phyloP scores from a whole-genome alignment of 1,140 invertebrate genomes.

The Drosophila virilis region DNA sequence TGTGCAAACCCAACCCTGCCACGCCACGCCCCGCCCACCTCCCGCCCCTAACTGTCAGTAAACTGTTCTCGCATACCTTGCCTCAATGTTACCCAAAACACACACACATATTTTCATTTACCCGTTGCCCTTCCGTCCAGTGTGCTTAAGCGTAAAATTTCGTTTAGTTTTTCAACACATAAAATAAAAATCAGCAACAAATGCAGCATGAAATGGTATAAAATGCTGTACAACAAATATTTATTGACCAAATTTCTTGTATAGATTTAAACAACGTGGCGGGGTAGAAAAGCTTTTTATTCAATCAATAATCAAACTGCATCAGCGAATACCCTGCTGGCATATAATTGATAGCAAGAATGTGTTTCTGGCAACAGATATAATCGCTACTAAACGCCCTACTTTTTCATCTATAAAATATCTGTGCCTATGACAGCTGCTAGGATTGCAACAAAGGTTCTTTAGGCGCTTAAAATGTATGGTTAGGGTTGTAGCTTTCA shows the following conservation, averaged over 20 bases:
- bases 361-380: too few species aligned
- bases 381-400: too few species aligned
- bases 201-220: slow-evolving; percentile 27
- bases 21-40: too few species aligned
- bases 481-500: too few species aligned
- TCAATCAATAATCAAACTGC: slow-evolving; percentile 8
- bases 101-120: slow-evolving; percentile 59
- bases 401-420: too few species aligned
- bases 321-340: background rate
- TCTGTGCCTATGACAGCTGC: too few species aligned
- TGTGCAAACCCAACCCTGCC: slow-evolving; percentile 31
- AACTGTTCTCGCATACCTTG: slow-evolving; percentile 71
- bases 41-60: slow-evolving; percentile 39
- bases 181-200: slow-evolving; percentile 16
- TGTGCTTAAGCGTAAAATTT: slow-evolving; percentile 63
- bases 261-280: background rate
- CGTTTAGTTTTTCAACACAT: slow-evolving; percentile 50
- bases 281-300: background rate
- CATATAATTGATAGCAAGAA: too few species aligned
- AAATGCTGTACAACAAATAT: slow-evolving; percentile 2
- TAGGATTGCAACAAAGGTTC: too few species aligned
- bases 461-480: too few species aligned
- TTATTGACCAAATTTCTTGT: slow-evolving; percentile 20
- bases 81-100: slow-evolving; percentile 62
- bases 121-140: slow-evolving; percentile 28